Percentiles rank a stretch among this genome's conserved stretches.
Evolutionary conservation across 2,113 vertebrate genomes (phyloP).

Genomic region (Neodon shergylaensis): DNA sequence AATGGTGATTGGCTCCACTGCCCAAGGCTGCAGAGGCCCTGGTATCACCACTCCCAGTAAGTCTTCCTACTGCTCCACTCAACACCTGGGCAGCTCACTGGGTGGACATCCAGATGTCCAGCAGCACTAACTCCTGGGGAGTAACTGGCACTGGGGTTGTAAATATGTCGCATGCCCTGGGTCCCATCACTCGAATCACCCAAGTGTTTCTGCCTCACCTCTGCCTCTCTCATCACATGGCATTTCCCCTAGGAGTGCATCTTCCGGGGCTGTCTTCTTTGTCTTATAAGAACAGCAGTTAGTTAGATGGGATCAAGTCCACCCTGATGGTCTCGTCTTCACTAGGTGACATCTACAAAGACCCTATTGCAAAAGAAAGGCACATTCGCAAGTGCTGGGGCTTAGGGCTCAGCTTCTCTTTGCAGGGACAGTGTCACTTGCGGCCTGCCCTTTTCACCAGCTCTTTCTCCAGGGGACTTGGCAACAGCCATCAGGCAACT

Average conservation of each 20-base stretch:
- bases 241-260: background rate
- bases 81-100: background rate
- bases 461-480: background rate
- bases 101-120: background rate
- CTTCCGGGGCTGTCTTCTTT: background rate
- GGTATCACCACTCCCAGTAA: background rate
- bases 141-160: background rate
- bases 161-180: background rate
- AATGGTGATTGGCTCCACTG: background rate
- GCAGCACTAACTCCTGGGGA: background rate
- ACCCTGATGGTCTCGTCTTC: slow-evolving; percentile 7
- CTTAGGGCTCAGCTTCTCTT: background rate
- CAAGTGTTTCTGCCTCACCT: background rate
- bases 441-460: background rate
- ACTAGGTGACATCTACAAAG: background rate
- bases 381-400: background rate
- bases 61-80: background rate
- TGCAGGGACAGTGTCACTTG: background rate
- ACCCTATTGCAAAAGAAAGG: slow-evolving; percentile 7
- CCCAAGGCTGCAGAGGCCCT: background rate
- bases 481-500: background rate
- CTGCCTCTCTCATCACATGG: background rate
- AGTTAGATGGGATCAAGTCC: background rate
- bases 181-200: background rate
- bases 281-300: background rate